Evolutionary conservation across 2,113 vertebrate genomes (phyloP).

Genomic region (Cynopterus brachyotis): DNA sequence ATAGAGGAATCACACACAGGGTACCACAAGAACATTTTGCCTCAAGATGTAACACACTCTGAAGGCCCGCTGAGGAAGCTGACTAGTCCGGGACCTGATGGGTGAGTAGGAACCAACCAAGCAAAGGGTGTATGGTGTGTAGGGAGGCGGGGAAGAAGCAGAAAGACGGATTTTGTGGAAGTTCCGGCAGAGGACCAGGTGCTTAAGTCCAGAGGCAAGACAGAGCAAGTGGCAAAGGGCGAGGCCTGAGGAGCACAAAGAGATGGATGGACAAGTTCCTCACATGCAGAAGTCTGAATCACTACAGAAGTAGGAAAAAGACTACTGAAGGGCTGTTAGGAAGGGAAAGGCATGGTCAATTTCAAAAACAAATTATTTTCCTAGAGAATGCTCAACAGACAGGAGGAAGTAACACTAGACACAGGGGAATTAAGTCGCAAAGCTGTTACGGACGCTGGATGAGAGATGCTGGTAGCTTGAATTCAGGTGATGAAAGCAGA

Average conservation of each 20-base stretch:
- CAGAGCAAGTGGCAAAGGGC: not conserved
- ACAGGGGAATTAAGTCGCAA: not conserved
- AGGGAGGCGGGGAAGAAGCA: not conserved
- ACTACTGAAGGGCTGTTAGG: not conserved
- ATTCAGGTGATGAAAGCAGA: not conserved
- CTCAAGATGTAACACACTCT: not conserved
- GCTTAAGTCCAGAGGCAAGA: not conserved
- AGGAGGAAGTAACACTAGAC: not conserved
- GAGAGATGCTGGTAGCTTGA: not conserved
- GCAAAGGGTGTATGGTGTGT: no score
- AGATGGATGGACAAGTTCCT: no score
- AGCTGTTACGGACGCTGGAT: not conserved
- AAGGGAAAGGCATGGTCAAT: not conserved
- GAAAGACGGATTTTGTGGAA: not conserved
- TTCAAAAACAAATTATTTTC: not conserved
- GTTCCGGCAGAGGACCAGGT: not conserved
- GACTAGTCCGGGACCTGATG: not conserved
- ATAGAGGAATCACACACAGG: not conserved
- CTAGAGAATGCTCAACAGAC: not conserved
- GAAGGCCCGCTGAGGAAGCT: not conserved
- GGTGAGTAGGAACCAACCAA: not conserved
- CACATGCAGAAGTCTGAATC: not conserved
- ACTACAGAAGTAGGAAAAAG: not conserved
- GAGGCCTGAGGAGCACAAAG: not conserved
- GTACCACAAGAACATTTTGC: not conserved